These are phyloP conservation scores for Norana najaformis DNA, from an alignment of 2,888 invertebrate genomes.

Conservation along the genomic window DNA sequence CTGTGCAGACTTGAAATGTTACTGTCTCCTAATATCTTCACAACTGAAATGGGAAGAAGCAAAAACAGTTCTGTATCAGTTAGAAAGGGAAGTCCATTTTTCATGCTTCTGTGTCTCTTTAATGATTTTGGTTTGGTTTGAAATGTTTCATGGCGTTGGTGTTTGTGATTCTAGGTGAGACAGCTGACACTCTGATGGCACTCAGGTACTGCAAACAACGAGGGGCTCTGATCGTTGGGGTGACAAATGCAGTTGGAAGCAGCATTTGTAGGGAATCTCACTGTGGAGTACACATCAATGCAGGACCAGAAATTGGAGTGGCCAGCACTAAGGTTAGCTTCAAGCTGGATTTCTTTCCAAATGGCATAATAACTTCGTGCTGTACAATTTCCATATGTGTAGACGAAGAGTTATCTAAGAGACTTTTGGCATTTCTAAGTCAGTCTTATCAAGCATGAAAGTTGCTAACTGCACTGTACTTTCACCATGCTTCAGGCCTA, in stretches of 20 bases:
- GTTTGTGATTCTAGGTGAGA: slow-evolving; percentile 69
- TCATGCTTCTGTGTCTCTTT: not conserved
- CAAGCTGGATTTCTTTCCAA: not conserved
- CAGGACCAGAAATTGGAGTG: slow-evolving; percentile 99
- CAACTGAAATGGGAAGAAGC: not conserved
- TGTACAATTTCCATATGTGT: not conserved
- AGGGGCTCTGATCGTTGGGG: slow-evolving; percentile 94
- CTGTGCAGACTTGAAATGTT: not conserved
- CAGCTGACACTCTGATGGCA: slow-evolving; percentile 96
- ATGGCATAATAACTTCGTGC: not conserved
- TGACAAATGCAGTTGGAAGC: slow-evolving; percentile 98
- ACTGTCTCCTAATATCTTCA: not conserved
- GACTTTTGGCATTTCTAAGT: not conserved
- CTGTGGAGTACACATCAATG: slow-evolving; percentile 98
- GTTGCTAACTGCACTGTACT: not conserved
- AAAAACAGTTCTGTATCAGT: not conserved
- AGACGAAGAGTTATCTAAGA: not conserved
- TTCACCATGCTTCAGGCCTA: slow-evolving; percentile 71
- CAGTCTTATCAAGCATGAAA: not conserved
- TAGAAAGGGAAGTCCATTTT: not conserved
- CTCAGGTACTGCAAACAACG: slow-evolving; percentile 88
- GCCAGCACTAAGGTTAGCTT: slow-evolving; percentile 84
- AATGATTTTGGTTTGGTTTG: not conserved
- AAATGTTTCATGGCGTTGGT: not conserved
- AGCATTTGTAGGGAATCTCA: slow-evolving; percentile 98